Base-by-base conservation (phyloP, 1,140 invertebrate species). In the Drosophila leontia region DNA sequence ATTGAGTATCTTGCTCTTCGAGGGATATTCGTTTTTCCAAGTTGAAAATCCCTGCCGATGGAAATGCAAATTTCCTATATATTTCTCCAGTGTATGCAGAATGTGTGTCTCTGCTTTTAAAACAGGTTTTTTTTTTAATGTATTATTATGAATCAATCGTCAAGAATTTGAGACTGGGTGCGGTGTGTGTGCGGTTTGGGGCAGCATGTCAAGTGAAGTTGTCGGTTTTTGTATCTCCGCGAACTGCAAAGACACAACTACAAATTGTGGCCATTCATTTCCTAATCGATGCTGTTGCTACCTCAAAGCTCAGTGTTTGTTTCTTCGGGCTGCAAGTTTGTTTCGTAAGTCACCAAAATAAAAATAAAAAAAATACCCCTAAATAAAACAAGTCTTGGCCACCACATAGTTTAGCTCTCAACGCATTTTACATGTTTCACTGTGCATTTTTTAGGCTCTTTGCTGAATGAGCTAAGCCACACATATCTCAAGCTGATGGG, bases 371-470 rank as follows among this genome's bases (percentile, higher is more conserved):
- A 60, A 34, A 58, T 26, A 26, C 23, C 15, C 17, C 44, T 34
- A 75, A 48, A 62, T 29, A 48, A 76, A 71, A 79, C 70, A 51
- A 69, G 75, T 77, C 55, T 76, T 60, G 58, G 42, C 65, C 71
- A 77, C 23, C 59, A 41, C 39, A 34, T 64, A 77, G 61, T 72
- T 70, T 63, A 64, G 72, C 44, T 60, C 64, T 67, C 44, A 75
- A 75, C 82, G 83, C 79, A 85, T 82, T 86, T 86, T 77, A 80
- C 81, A 84, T 68, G 51, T 71, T 67, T 83, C 65, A 41, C 64
- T 64, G 55, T 64, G 64, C 67, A 61, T 64, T 71, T 70, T 71
- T 72, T 41, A 19, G 19, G 23, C 39, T 42, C 59, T 75, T 70
- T 45, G 70, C 78, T 75, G 60, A 84, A 74, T 84, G 72, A 58